phyloP scores from a whole-genome alignment of 2,797 vertebrate species.

The Micropoecilia bifurca region DNA sequence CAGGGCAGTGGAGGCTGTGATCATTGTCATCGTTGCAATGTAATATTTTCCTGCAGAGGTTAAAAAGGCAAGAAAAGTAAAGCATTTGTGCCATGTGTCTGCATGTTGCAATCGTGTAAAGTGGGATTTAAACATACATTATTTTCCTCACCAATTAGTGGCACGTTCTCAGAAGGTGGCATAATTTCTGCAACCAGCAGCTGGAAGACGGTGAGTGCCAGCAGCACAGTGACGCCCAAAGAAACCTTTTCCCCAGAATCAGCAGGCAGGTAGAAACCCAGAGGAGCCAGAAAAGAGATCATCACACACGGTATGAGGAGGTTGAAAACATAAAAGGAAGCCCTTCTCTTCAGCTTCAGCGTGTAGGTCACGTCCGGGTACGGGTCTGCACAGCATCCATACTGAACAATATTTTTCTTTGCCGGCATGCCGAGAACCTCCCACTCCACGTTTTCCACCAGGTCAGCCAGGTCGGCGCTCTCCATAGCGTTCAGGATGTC shows the following conservation, averaged over 20 bases:
- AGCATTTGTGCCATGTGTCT: background rate
- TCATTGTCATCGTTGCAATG: constrained; percentile 96
- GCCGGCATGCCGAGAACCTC: constrained; percentile 91
- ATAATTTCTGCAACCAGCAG: constrained; percentile 94
- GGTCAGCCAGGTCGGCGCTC: constrained; percentile 85
- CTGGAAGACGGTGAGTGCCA: constrained; percentile 95
- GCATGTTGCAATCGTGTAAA: background rate
- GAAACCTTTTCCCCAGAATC: constrained; percentile 95
- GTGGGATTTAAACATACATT: background rate
- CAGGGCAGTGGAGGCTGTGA: constrained; percentile 90
- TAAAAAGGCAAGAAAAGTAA: constrained; percentile 19
- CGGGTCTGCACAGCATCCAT: constrained; percentile 93
- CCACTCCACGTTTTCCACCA: constrained; percentile 94
- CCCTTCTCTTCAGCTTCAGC: constrained; percentile 85
- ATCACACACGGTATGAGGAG: constrained; percentile 92
- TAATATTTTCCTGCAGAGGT: constrained; percentile 90
- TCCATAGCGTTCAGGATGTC: constrained; percentile 85
- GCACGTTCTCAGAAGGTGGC: constrained; percentile 92
- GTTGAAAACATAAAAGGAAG: constrained; percentile 94
- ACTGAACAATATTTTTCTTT: constrained; percentile 84
- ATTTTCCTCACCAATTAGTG: constrained; percentile 88
- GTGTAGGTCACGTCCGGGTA: constrained; percentile 94
- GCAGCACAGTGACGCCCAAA: constrained; percentile 90
- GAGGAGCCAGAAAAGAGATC: constrained; percentile 92
- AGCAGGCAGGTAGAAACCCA: constrained; percentile 92